These are phyloP conservation scores for Podarcis lilfordi DNA, from an alignment of 2,797 vertebrate genomes.

Conservation along the genomic window DNA sequence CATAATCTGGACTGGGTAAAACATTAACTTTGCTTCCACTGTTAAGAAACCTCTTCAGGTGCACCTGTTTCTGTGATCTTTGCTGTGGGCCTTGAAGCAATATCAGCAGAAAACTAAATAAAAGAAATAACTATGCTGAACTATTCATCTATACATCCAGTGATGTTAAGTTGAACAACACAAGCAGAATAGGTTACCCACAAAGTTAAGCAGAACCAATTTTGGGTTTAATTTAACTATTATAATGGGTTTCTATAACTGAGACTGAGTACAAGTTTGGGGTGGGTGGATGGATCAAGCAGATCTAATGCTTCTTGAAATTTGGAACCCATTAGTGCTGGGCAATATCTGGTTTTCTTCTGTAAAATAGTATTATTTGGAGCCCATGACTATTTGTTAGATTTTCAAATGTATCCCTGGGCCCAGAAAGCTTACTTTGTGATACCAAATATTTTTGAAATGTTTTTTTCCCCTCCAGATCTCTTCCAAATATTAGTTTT, in stretches of 20 bases:
- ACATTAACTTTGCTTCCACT: slow-evolving; percentile 65
- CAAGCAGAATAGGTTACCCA: neutral
- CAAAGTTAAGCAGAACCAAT: neutral
- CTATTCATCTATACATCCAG: neutral
- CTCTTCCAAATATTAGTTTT: neutral
- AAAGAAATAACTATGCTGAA: slow-evolving; percentile 38
- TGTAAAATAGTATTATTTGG: too few species aligned
- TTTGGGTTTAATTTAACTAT: neutral
- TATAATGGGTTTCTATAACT: neutral
- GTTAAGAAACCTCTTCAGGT: slow-evolving; percentile 36
- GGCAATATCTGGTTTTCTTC: too few species aligned
- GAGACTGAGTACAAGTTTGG: neutral
- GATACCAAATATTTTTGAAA: slow-evolving; percentile 12
- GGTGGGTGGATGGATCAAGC: neutral
- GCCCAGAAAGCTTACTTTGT: neutral
- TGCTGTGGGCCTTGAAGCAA: neutral
- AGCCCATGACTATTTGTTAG: too few species aligned
- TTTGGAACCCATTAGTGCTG: neutral
- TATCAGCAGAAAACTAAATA: neutral
- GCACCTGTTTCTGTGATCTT: slow-evolving; percentile 35
- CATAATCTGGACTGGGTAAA: slow-evolving; percentile 57
- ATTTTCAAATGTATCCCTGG: too few species aligned
- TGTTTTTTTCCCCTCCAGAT: neutral
- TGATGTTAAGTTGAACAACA: neutral
- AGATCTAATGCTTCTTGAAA: neutral